These are phyloP conservation scores for Chaetogeoica ovagalla DNA, from an alignment of 2,888 invertebrate genomes.

Conservation along the genomic window DNA sequence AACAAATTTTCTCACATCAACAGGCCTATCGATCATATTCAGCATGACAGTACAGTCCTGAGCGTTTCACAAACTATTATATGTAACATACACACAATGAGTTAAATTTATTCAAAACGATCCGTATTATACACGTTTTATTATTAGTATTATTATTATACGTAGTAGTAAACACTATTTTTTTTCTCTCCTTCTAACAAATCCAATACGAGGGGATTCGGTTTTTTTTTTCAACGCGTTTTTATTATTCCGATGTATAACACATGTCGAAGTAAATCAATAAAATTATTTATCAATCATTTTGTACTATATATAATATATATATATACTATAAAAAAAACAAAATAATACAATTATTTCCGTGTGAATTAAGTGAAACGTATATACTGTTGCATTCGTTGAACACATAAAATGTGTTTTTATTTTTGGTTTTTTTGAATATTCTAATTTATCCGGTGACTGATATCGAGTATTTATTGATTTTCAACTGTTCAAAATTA, in stretches of 20 bases:
- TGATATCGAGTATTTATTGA: too few relatives aligned
- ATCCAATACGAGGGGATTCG: not conserved
- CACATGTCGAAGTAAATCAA: not conserved
- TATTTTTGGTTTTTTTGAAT: too few relatives aligned
- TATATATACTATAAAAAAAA: too few relatives aligned
- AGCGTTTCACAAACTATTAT: slow-evolving; percentile 17
- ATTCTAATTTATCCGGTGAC: too few relatives aligned
- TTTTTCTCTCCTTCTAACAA: not conserved
- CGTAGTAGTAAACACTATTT: not conserved
- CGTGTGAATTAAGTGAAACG: too few relatives aligned
- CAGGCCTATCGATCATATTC: slow-evolving; percentile 47
- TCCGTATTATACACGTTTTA: not conserved
- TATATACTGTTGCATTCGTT: too few relatives aligned
- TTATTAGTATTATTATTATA: not conserved
- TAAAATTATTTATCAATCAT: too few relatives aligned
- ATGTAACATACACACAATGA: not conserved
- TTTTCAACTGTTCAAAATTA: too few relatives aligned
- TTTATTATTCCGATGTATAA: not conserved
- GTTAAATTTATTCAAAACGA: slow-evolving; percentile 38
- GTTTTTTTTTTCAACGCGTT: slow-evolving; percentile 11
- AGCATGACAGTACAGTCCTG: slow-evolving; percentile 23
- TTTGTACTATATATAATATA: too few relatives aligned
- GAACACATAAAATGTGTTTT: too few relatives aligned
- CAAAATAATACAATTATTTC: too few relatives aligned
- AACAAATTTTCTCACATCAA: slow-evolving; percentile 40